These are phyloP conservation scores for Falco naumanni DNA, from an alignment of 2,797 vertebrate species.

Conservation along the genomic window DNA sequence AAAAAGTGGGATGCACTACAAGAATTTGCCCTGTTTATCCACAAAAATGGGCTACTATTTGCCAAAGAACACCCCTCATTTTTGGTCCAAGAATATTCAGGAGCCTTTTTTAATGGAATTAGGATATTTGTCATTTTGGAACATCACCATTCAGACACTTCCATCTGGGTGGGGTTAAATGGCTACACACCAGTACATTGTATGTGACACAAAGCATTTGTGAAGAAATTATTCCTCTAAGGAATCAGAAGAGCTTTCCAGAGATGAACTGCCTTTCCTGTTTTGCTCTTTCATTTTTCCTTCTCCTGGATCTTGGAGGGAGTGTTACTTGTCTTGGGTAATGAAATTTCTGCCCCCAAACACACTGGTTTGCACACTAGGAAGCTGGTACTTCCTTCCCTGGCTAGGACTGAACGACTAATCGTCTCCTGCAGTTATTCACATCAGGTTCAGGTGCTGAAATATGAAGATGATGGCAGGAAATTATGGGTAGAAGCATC, in stretches of 20 bases:
- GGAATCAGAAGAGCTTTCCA: background rate
- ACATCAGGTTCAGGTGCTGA: background rate
- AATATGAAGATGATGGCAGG: background rate
- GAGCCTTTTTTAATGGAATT: background rate
- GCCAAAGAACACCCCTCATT: background rate
- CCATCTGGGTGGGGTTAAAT: background rate
- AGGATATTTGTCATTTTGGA: background rate
- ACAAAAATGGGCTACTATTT: background rate
- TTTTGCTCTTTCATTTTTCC: constrained; percentile 3
- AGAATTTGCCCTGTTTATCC: background rate
- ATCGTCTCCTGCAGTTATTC: constrained; percentile 30
- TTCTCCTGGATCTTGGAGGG: background rate
- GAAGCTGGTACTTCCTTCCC: background rate
- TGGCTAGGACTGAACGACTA: background rate
- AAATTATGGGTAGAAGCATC: constrained; percentile 4
- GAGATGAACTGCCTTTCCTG: background rate
- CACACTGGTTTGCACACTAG: background rate
- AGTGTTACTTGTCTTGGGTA: background rate
- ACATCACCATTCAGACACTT: background rate
- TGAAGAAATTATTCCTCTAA: background rate
- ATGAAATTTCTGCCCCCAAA: background rate
- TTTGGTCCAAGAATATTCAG: background rate
- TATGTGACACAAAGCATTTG: background rate
- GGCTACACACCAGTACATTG: background rate
- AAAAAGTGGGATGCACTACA: fast-evolving